Evolutionary conservation across 2,113 vertebrate genomes (phyloP).

Genomic region (Eolophus roseicapilla): DNA sequence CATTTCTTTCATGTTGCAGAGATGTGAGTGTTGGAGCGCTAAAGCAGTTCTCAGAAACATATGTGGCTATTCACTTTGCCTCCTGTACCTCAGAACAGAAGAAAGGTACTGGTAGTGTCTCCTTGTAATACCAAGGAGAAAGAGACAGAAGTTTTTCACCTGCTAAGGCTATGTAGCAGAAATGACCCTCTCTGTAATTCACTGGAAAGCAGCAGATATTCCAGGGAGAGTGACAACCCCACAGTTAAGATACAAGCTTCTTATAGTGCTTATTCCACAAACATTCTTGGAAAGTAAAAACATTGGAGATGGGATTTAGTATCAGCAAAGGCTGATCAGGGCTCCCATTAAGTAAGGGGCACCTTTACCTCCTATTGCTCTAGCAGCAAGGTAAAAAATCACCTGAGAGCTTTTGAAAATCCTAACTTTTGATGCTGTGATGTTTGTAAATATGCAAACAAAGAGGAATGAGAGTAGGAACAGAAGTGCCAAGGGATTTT

Average conservation of each 20-base stretch:
- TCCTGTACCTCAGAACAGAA: neutral
- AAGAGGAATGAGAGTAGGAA: neutral
- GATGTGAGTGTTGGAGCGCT: neutral
- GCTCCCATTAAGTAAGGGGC: neutral
- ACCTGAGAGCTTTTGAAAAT: constrained; percentile 13
- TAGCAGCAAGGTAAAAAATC: neutral
- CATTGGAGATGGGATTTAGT: neutral
- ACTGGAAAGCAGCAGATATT: neutral
- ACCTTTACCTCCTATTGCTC: neutral
- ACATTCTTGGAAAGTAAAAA: neutral
- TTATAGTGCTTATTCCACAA: neutral
- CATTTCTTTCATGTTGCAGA: neutral
- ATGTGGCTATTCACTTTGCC: neutral
- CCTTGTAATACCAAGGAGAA: neutral
- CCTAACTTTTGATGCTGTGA: neutral
- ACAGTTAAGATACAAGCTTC: neutral
- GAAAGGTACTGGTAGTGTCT: neutral
- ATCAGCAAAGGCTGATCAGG: neutral
- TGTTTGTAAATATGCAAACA: constrained; percentile 39
- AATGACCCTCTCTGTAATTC: neutral
- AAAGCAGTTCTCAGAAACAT: neutral
- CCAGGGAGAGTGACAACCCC: neutral
- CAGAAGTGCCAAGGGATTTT: neutral
- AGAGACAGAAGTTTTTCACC: neutral
- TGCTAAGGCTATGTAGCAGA: neutral